Base-by-base conservation (phyloP, 1,140 invertebrate genomes). In the Acyrthosiphon pisum region DNA sequence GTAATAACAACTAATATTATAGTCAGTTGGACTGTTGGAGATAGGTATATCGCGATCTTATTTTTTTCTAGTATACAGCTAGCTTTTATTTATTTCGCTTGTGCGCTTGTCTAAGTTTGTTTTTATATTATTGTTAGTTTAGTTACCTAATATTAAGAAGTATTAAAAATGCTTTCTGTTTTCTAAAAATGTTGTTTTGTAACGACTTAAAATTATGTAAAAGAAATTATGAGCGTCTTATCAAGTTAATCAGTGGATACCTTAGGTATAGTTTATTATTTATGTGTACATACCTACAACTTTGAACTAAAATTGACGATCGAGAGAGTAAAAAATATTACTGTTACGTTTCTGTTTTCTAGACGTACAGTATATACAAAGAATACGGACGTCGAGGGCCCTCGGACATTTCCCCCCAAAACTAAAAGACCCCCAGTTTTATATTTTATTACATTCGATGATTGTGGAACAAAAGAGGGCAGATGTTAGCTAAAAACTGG, bases 401-500 rank as follows among this genome's bases (percentile, higher is more conserved):
- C 90, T 83, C 46, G 68, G 35, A 76, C 44, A 76, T 91, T 76
- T 91, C 90, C 90, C 90, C 68, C 44, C 44, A n/a, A 92, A 76
- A 76, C 46, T 0, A 68, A 26, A 91, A 91, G 68, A 81, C 60
- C 68, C 90, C 90, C n/a, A 30, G 90, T 92, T 92, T 81, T 92
- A 50, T 83, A 92, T 92, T 83, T 83, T 92, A 92, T 92, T 92
- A 37, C 90, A 76, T 50, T 81, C 46, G 44, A 48, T 46, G 48
- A 53, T 37, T 11, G 11, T 56, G 91, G 91, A 93, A 93, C 91
- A 93, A 93, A 53, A 93, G 91, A 86, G 48, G 37, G 81, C 91
- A 93, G 91, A 93, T 93, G 91, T 93, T 93, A 46, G 48, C 91
- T 56, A 53, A 93, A 91, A 93, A 93, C 91, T 93, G 91, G 91